Conservation (phyloP, 1,140 invertebrate genomes). For the Ceratosolen fusciceps region DNA sequence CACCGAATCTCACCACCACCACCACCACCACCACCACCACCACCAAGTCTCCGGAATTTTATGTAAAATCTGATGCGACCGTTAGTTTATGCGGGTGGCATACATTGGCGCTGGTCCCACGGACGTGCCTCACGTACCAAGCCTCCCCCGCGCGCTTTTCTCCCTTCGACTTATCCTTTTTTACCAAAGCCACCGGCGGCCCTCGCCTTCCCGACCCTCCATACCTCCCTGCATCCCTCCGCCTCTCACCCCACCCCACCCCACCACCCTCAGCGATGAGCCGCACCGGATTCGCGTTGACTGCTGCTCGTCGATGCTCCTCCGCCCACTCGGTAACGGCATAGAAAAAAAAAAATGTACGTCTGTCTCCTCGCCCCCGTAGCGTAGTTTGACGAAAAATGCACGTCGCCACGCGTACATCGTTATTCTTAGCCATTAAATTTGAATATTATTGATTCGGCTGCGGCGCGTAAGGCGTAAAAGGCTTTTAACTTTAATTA, state of each 20-base stretch:
- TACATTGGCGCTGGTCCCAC: slow-evolving; percentile 68
- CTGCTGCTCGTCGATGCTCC: slow-evolving; percentile 35
- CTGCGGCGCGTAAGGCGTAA: no score
- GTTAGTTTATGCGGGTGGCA: slow-evolving; percentile 72
- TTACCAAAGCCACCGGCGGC: slow-evolving; percentile 20
- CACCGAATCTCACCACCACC: slow-evolving; percentile 64
- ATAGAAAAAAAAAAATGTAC: no score
- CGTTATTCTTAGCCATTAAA: slow-evolving; percentile 30
- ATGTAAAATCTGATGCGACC: slow-evolving; percentile 72
- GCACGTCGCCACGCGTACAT: not conserved
- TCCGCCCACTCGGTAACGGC: no score
- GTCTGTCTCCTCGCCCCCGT: slow-evolving; percentile 35
- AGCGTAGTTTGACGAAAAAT: slow-evolving; percentile 23
- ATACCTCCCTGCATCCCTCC: not conserved
- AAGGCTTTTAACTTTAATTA: not conserved
- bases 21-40: slow-evolving; percentile 63
- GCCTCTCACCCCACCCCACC: not conserved
- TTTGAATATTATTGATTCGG: not conserved
- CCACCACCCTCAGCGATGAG: not conserved
- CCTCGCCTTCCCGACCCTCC: not conserved
- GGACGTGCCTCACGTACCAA: slow-evolving; percentile 71
- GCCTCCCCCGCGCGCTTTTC: slow-evolving; percentile 55
- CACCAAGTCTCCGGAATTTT: slow-evolving; percentile 69
- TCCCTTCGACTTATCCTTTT: slow-evolving; percentile 59
- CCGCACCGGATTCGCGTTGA: slow-evolving; percentile 1